Evolutionary conservation across 2,797 vertebrate species (phyloP).

Genomic region (Oreortyx pictus): DNA sequence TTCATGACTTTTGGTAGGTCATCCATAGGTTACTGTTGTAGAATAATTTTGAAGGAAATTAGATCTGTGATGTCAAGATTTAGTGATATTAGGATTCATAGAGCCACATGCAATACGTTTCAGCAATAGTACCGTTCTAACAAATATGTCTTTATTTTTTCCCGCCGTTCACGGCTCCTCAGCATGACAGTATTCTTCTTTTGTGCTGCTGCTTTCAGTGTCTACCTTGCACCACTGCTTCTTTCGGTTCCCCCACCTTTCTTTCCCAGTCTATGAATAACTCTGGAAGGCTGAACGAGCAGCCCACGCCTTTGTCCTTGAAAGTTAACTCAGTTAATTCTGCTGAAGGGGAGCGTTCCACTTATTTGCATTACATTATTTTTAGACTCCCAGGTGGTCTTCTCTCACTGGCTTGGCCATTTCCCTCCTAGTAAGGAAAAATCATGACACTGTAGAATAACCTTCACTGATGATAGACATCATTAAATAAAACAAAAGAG

Average conservation of each 20-base stretch:
- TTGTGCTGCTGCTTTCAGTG: constrained; percentile 1
- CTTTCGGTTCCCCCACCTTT: background rate
- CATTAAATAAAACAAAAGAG: background rate
- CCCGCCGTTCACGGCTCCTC: background rate
- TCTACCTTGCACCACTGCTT: background rate
- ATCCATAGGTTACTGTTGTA: constrained; percentile 25
- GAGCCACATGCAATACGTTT: constrained; percentile 4
- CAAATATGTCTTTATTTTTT: background rate
- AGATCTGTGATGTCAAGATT: background rate
- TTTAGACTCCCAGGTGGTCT: background rate
- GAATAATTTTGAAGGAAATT: constrained; percentile 29
- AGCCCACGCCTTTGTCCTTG: constrained; percentile 34
- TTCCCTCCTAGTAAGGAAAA: constrained; percentile 3
- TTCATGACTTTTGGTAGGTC: constrained; percentile 7
- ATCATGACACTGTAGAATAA: background rate
- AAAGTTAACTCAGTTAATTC: constrained; percentile 37
- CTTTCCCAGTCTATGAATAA: constrained; percentile 29
- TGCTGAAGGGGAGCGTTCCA: constrained; percentile 1
- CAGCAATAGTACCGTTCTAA: constrained; percentile 24
- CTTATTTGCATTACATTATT: constrained; percentile 16
- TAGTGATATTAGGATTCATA: constrained; percentile 37
- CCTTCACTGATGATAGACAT: background rate
- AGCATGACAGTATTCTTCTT: accelerated
- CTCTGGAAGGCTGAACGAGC: constrained; percentile 47
- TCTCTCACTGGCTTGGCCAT: background rate